Conservation (phyloP, 1,140 invertebrate genomes). For the Pseudomyrmex pallidus region DNA sequence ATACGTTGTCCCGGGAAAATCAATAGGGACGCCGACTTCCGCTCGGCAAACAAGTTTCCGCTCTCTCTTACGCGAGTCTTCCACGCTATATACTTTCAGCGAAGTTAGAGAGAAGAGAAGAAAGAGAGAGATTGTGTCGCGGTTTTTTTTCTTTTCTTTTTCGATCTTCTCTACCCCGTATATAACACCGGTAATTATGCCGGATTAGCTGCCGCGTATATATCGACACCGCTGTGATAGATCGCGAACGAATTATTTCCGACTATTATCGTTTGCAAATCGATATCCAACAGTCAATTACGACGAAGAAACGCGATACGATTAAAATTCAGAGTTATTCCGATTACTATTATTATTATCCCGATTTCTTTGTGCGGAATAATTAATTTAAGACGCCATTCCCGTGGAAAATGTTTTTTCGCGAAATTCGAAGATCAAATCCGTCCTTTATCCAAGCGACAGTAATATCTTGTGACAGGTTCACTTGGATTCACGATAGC, state of each 20-base stretch:
- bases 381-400: conserved; percentile 8
- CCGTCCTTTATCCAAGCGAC: no score
- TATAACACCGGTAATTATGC: conserved; percentile 20
- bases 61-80: conserved; percentile 21
- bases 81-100: conserved; percentile 27
- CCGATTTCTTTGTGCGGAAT: background rate
- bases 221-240: background rate
- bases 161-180: no score
- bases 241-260: conserved; percentile 18
- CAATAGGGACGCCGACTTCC: conserved; percentile 55
- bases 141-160: background rate
- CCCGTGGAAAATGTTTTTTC: background rate
- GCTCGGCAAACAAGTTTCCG: conserved; percentile 53
- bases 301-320: no score
- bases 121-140: background rate
- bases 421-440: no score
- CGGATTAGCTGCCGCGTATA: conserved; percentile 31
- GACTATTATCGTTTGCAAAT: conserved; percentile 9
- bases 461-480: no score
- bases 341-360: no score
- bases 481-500: no score
- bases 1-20: conserved; percentile 57
- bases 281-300: background rate
- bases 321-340: no score
- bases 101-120: conserved; percentile 7